Conservation (phyloP, 2,888 invertebrate species). For the Mythimna pallens region DNA sequence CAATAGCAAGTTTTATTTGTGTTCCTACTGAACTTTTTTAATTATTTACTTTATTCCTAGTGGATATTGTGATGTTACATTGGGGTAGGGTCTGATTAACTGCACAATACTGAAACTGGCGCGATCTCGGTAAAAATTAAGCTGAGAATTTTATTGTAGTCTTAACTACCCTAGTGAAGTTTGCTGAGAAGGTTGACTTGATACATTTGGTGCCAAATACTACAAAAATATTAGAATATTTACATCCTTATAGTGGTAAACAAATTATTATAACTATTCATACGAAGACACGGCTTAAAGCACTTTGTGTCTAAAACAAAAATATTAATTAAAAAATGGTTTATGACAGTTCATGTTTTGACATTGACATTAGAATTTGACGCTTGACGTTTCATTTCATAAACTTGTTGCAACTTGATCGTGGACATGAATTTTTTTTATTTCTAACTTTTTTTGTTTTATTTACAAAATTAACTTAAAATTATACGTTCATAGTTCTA, state of each 20-base stretch:
- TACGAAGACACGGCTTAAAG: too few relatives aligned
- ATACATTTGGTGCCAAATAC: too few relatives aligned
- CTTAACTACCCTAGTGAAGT: too few relatives aligned
- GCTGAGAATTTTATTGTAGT: background rate
- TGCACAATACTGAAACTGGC: background rate
- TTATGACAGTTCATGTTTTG: background rate
- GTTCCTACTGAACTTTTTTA: too few relatives aligned
- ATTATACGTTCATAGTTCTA: slow-evolving; percentile 4
- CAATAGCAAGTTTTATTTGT: background rate
- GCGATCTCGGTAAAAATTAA: background rate
- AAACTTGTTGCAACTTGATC: slow-evolving; percentile 49
- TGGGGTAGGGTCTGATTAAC: background rate
- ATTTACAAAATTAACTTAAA: slow-evolving; percentile 23
- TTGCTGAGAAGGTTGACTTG: too few relatives aligned
- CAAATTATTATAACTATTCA: too few relatives aligned
- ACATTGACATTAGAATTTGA: slow-evolving; percentile 4
- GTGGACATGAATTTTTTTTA: background rate
- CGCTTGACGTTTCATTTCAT: too few relatives aligned
- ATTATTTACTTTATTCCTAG: too few relatives aligned
- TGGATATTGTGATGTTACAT: too few relatives aligned
- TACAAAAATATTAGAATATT: too few relatives aligned
- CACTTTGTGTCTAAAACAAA: too few relatives aligned
- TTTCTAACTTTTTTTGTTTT: background rate
- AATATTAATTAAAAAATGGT: background rate
- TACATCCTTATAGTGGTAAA: background rate